phyloP scores from a whole-genome alignment of 2,113 vertebrate species.

The Solenodon paradoxus region DNA sequence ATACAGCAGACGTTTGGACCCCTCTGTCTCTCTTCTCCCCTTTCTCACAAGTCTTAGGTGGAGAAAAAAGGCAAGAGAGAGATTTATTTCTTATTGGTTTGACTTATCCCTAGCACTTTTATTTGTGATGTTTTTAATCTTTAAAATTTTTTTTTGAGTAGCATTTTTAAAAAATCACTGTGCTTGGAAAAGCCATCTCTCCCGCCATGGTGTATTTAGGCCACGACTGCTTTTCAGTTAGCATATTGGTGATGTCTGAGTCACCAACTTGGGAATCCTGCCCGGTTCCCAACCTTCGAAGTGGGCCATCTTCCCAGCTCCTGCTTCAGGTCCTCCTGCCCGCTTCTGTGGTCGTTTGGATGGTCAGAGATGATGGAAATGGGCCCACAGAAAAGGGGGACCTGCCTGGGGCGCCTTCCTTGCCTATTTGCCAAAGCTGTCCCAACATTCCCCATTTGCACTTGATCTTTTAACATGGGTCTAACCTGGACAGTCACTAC shows the following conservation, averaged over 20 bases:
- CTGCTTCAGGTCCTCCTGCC: neutral
- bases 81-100: neutral
- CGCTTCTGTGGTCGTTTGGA: fast-evolving
- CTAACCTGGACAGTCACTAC: neutral
- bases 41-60: neutral
- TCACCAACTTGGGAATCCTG: neutral
- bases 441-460: neutral
- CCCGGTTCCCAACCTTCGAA: neutral
- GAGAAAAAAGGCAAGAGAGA: neutral
- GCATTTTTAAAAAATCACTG: neutral
- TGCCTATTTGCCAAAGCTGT: neutral
- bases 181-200: neutral
- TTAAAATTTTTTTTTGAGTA: too few species aligned
- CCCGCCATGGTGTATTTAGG: neutral
- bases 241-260: neutral
- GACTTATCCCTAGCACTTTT: neutral
- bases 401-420: neutral
- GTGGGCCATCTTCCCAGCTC: neutral
- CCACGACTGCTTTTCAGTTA: neutral
- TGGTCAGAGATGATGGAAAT: neutral
- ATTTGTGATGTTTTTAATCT: too few species aligned
- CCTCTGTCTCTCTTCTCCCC: neutral
- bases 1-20: neutral
- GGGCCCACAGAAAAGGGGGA: neutral
- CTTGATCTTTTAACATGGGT: too few species aligned